Conservation (phyloP, 2,113 vertebrate genomes). For the Conger conger region DNA sequence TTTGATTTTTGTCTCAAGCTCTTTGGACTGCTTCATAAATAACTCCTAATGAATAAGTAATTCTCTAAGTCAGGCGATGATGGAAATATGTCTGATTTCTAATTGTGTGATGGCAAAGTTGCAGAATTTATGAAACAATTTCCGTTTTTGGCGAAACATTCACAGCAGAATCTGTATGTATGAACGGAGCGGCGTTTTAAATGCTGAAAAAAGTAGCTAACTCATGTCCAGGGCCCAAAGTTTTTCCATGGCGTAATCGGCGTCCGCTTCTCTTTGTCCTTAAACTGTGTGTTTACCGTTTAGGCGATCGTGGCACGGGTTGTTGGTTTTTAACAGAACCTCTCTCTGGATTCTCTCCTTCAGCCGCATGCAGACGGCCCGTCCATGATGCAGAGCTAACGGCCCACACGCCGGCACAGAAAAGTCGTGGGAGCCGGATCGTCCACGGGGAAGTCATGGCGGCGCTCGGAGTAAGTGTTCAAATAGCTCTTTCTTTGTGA, state of each 20-base stretch:
- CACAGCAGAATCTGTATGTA: not conserved
- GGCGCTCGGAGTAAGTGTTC: slow-evolving; percentile 65
- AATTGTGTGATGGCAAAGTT: not conserved
- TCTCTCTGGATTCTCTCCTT: not conserved
- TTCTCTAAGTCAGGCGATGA: not conserved
- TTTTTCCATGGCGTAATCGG: not conserved
- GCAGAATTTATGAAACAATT: not conserved
- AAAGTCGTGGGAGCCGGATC: slow-evolving; percentile 59
- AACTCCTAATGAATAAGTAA: too few species aligned
- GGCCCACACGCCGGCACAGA: slow-evolving; percentile 48
- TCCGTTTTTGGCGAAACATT: not conserved
- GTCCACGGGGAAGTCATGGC: slow-evolving; percentile 65
- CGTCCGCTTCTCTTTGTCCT: not conserved
- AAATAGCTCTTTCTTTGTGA: not conserved
- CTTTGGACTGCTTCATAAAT: too few species aligned
- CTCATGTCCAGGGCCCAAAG: not conserved
- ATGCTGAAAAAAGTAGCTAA: not conserved
- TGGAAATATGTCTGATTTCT: not conserved
- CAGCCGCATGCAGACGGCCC: slow-evolving; percentile 61
- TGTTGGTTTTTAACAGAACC: not conserved
- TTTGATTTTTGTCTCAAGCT: too few species aligned
- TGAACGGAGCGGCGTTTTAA: not conserved
- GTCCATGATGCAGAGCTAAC: slow-evolving; percentile 67
- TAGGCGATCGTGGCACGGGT: not conserved
- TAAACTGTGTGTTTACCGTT: not conserved